These are phyloP conservation scores for Antheraea mylitta DNA, from an alignment of 1,140 invertebrate species.

Conservation along the genomic window DNA sequence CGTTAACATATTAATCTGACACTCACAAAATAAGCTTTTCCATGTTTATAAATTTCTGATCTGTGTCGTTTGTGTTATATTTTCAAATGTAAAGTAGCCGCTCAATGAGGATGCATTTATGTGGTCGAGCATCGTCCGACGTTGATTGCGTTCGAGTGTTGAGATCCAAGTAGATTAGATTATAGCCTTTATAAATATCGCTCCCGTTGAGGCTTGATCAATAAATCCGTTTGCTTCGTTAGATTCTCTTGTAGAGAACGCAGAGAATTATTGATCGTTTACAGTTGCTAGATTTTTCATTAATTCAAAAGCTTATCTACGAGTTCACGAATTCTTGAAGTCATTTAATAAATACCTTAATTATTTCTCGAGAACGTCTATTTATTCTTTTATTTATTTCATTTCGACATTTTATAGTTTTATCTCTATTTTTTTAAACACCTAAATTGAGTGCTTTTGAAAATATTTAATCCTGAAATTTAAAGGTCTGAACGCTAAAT, in stretches of 20 bases:
- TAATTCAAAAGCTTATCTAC: background rate
- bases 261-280: background rate
- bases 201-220: constrained; percentile 14
- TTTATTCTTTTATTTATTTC: too few species aligned
- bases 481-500: too few species aligned
- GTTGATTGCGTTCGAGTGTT: constrained; percentile 15
- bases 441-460: too few species aligned
- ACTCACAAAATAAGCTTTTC: too few species aligned
- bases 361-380: too few species aligned
- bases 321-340: background rate
- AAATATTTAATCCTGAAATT: too few species aligned
- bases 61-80: background rate
- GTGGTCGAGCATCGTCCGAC: constrained; percentile 26
- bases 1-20: too few species aligned
- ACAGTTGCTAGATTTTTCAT: background rate
- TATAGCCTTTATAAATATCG: constrained; percentile 23
- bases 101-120: constrained; percentile 34
- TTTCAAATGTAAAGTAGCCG: constrained; percentile 10
- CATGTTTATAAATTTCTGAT: background rate
- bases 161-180: constrained; percentile 14
- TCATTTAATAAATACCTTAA: too few species aligned
- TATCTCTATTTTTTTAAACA: too few species aligned
- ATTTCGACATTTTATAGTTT: too few species aligned
- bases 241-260: constrained; percentile 6
- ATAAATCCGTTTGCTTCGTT: constrained; percentile 14